phyloP scores from a whole-genome alignment of 2,113 vertebrate species.

The Cacatua alba region DNA sequence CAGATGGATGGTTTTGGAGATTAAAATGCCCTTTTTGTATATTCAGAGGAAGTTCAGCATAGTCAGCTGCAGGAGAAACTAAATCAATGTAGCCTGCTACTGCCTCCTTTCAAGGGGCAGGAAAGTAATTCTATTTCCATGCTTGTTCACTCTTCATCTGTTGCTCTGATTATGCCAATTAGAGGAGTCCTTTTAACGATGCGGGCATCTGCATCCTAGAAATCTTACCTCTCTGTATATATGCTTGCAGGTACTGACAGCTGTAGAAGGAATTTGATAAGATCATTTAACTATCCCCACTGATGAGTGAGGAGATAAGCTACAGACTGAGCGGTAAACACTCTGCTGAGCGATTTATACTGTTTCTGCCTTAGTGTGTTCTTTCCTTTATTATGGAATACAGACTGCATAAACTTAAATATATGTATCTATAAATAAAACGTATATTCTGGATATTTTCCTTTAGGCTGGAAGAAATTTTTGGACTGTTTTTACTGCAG shows the following conservation, averaged over 20 bases:
- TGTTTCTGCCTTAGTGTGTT: not conserved
- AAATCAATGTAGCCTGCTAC: not conserved
- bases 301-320: not conserved
- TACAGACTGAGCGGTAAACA: not conserved
- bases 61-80: not conserved
- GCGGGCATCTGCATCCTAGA: not conserved
- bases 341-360: not conserved
- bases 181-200: not conserved
- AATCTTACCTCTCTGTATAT: slow-evolving; percentile 8
- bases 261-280: not conserved
- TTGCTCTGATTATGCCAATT: slow-evolving; percentile 9
- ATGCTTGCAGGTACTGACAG: slow-evolving; percentile 9
- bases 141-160: slow-evolving; percentile 6
- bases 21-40: not conserved
- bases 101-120: not conserved
- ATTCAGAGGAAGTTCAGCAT: not conserved
- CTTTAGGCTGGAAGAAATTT: not conserved
- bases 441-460: not conserved
- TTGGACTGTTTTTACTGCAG: not conserved
- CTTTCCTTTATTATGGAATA: not conserved
- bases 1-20: not conserved
- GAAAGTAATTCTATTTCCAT: slow-evolving; percentile 3
- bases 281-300: not conserved
- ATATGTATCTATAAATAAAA: not conserved
- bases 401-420: not conserved